Evolutionary conservation across 53 echinoderm and acorn worm species (phyloP), one percentile per base, ranked within the genome.

Genomic region (Patiria pectinifera): DNA sequence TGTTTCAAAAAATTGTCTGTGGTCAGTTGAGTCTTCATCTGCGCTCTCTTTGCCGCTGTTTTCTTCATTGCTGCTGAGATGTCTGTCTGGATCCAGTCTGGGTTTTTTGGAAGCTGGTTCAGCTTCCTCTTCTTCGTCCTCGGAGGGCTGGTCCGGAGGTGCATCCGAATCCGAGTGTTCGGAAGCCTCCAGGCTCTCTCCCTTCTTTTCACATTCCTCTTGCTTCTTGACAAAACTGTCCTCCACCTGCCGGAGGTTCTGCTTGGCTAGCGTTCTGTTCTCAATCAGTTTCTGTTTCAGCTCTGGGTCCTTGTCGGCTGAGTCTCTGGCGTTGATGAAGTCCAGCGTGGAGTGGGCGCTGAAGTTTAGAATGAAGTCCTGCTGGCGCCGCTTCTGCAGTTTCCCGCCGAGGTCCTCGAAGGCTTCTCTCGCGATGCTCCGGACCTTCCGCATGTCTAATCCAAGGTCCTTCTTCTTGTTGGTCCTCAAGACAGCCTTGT

Each of bases 351-450:
- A 89, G 60, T 95, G 91, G 8, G 94, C 91, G 3, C 99, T 96
- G 85, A 96, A 91, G 79, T 97, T 97, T 69, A 79, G 91, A 10
- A 94, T 69, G 35, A 87, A 92, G 84, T 99, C 99, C 16, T 92
- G 88, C 35, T 93, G 93, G 70, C 99, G 91, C n/a, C 96, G 87
- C 61, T 84, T 87, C 91, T 96, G 94, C 61, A 98, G 59, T 76
- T 86, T 83, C 2, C 94, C 82, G 1, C 97, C 99, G 11, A 97
- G 83, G 87, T 94, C 96, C 84, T 94, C 94, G 60, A 99, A 99
- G 4, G 95, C 89, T 59, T 97, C 97, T 82, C 85, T 81, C 25
- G 99, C 96, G 81, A 99, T 87, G 24, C 89, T 88, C 47, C 91
- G 83, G 6, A 96, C 24, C 59, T 89, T 91, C 53, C 84, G 60